Conservation (phyloP, 2,888 invertebrate species). For the Hermodice carunculata region DNA sequence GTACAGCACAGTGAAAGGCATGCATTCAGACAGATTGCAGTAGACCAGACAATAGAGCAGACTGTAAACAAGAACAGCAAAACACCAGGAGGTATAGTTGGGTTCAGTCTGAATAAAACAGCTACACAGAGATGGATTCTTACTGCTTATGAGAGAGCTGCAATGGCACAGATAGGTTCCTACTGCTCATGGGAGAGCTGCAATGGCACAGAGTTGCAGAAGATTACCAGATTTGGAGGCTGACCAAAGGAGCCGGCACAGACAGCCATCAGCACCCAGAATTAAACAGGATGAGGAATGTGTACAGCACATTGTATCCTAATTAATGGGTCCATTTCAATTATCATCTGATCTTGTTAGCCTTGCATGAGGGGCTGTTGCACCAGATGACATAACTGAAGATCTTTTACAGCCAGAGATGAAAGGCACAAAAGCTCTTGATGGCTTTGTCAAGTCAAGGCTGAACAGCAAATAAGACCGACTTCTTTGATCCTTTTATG, state of each 20-base stretch:
- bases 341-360: neutral
- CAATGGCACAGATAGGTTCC: no score
- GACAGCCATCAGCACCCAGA: neutral
- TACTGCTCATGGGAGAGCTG: no score
- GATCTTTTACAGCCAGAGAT: neutral
- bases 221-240: neutral
- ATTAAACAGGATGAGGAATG: neutral
- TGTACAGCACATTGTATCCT: neutral
- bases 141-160: neutral
- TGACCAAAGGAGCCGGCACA: neutral
- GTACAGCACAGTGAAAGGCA: neutral
- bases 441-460: neutral
- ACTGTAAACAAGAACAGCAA: constrained; percentile 3
- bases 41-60: constrained; percentile 16
- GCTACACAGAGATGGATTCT: no score
- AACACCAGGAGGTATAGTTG: no score
- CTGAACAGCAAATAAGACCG: neutral
- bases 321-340: neutral
- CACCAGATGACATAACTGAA: neutral
- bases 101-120: no score
- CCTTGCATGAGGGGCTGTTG: neutral
- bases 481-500: neutral
- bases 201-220: neutral
- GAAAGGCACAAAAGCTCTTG: neutral
- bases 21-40: neutral